phyloP scores from a whole-genome alignment of 1,140 invertebrate genomes.

The Triops longicaudatus region DNA sequence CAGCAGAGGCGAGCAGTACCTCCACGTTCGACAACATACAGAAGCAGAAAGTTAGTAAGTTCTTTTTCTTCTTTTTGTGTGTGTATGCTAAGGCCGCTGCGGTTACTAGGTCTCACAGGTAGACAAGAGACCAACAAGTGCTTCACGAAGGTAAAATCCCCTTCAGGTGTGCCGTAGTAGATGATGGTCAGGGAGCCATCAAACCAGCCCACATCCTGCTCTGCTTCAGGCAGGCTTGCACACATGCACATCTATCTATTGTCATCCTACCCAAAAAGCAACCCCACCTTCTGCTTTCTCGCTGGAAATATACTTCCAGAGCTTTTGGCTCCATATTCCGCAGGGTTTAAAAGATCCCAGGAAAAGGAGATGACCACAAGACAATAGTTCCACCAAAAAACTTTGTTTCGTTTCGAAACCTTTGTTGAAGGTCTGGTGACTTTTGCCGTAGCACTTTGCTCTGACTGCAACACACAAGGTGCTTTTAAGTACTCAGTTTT shows the following conservation, averaged over 20 bases:
- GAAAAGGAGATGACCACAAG: constrained; percentile 3
- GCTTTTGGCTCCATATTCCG: background rate
- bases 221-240: constrained; percentile 5
- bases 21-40: too few relatives aligned
- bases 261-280: background rate
- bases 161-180: background rate
- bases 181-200: background rate
- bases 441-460: background rate
- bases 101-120: background rate
- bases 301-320: background rate
- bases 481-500: too few relatives aligned
- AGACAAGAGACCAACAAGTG: background rate
- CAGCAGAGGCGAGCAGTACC: too few relatives aligned
- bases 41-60: too few relatives aligned
- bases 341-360: too few relatives aligned
- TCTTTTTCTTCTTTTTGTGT: too few relatives aligned
- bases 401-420: too few relatives aligned
- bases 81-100: background rate
- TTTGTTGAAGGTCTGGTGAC: background rate
- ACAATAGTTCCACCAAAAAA: background rate
- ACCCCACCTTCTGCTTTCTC: background rate
- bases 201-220: constrained; percentile 14
- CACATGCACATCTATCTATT: constrained; percentile 6
- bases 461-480: background rate
- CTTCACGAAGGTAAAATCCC: background rate